Evolutionary conservation across 1,140 invertebrate species (phyloP).

Genomic region (Littorina saxatilis): DNA sequence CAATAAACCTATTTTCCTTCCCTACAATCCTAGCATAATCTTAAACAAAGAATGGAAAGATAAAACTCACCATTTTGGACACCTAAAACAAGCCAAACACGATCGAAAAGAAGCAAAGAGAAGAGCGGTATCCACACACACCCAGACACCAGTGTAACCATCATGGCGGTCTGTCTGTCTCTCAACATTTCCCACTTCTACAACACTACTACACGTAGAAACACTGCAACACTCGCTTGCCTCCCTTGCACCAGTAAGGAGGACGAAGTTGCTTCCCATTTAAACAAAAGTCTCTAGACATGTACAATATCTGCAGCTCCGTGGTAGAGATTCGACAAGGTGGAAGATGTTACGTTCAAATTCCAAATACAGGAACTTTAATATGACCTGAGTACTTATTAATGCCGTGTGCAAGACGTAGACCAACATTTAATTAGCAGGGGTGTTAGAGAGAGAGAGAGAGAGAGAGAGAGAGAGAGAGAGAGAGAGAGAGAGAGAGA

Average conservation of each 20-base stretch:
- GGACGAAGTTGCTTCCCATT: background rate
- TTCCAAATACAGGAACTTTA: too few relatives aligned
- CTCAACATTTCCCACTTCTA: background rate
- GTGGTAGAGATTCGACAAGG: too few relatives aligned
- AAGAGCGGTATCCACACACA: background rate
- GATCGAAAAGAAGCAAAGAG: background rate
- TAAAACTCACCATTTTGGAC: background rate
- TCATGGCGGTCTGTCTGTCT: constrained; percentile 8
- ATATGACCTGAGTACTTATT: too few relatives aligned
- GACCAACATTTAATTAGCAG: background rate
- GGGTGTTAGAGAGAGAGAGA: background rate
- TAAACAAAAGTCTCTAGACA: too few relatives aligned
- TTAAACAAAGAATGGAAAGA: background rate
- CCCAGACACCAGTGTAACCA: background rate
- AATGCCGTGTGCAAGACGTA: background rate
- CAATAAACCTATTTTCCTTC: too few relatives aligned
- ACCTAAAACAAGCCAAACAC: background rate
- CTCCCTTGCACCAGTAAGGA: constrained; percentile 15
- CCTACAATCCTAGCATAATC: too few relatives aligned
- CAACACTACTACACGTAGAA: background rate
- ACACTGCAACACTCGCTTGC: background rate
- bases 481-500: constrained; percentile 11
- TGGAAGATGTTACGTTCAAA: too few relatives aligned
- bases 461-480: background rate
- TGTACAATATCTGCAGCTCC: too few relatives aligned